Percentiles rank a stretch among this genome's conserved stretches.
phyloP scores from a whole-genome alignment of 2,797 vertebrate genomes.

The Pelochelys cantorii region DNA sequence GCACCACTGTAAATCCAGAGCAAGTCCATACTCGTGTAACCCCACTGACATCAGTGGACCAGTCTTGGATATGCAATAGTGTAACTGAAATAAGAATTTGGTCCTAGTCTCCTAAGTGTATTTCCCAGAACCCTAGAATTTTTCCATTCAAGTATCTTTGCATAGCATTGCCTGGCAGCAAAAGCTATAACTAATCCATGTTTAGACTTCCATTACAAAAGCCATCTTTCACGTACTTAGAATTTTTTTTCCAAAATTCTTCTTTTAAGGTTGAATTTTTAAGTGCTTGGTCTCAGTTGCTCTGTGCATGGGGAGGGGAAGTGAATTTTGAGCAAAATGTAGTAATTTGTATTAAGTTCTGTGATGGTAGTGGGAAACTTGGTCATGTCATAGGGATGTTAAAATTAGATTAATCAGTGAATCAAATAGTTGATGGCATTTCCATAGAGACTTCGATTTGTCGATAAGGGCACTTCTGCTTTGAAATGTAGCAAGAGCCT shows the following conservation, averaged over 20 bases:
- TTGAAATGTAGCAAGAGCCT: too few species aligned
- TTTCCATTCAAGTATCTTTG: constrained; percentile 1
- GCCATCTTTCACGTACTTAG: neutral
- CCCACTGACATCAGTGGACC: neutral
- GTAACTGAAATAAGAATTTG: neutral
- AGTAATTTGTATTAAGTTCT: neutral
- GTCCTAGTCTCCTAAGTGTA: neutral
- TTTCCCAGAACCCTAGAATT: neutral
- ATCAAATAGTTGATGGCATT: too few species aligned
- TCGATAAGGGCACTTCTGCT: too few species aligned
- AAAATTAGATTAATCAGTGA: too few species aligned
- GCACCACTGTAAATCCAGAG: neutral
- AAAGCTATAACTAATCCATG: neutral
- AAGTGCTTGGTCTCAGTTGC: neutral
- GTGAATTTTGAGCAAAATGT: neutral
- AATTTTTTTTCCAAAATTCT: neutral
- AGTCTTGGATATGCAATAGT: constrained; percentile 18
- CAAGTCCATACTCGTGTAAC: neutral
- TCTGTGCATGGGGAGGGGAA: neutral
- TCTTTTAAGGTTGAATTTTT: neutral
- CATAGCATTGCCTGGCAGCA: neutral
- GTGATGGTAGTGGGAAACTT: neutral
- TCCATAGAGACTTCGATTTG: too few species aligned
- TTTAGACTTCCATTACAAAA: constrained; percentile 16
- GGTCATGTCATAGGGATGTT: neutral